Conservation (phyloP, 35 echinoderm and acorn worm species). For the Apostichopus californicus region DNA sequence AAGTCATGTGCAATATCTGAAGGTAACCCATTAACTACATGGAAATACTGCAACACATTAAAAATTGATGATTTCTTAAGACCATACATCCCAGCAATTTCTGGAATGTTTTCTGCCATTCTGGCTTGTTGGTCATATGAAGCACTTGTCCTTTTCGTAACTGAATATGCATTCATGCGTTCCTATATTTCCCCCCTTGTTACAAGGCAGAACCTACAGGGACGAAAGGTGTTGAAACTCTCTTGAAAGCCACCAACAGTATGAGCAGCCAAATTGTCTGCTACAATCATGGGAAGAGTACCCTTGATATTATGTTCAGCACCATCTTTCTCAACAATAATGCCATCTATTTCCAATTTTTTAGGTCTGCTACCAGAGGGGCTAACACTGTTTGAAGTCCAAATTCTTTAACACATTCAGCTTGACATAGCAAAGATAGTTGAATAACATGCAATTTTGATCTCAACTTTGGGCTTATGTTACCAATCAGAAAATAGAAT, state of each 20-base stretch:
- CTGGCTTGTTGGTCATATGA: constrained; percentile 40
- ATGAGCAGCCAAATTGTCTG: constrained; percentile 57
- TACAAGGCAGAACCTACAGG: constrained; percentile 46
- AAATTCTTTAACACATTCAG: constrained; percentile 43
- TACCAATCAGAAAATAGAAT: constrained; percentile 19
- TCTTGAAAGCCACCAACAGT: constrained; percentile 42
- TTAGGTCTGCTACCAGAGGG: constrained; percentile 38
- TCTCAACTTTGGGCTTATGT: constrained; percentile 31
- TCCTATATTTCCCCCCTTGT: background rate
- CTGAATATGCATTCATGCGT: background rate
- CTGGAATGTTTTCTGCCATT: constrained; percentile 28
- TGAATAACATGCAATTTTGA: constrained; percentile 47
- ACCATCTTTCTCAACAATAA: constrained; percentile 51
- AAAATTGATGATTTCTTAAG: constrained; percentile 42
- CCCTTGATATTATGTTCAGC: constrained; percentile 1
- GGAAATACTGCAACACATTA: constrained; percentile 43
- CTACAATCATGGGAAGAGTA: constrained; percentile 33
- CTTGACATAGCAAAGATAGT: constrained; percentile 37
- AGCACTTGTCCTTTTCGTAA: background rate
- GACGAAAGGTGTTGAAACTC: constrained; percentile 16
- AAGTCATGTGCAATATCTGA: constrained; percentile 66
- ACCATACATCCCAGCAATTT: constrained; percentile 58
- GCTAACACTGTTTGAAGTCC: constrained; percentile 32
- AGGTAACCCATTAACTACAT: constrained; percentile 56
- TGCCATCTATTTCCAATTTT: constrained; percentile 24